phyloP scores from a whole-genome alignment of 2,113 vertebrate genomes.

The Spheniscus mendiculus region DNA sequence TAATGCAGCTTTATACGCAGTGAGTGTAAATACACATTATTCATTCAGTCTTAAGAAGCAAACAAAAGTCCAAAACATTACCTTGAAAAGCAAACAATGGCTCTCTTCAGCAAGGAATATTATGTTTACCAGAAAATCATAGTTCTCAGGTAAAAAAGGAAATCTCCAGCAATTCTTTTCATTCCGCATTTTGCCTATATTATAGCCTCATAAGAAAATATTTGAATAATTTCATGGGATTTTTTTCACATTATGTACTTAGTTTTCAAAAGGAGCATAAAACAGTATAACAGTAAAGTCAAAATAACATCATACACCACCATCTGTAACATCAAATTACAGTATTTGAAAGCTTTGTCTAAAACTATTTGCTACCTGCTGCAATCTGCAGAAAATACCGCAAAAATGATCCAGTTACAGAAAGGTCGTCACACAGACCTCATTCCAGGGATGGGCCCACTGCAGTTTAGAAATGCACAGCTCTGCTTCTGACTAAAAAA shows the following conservation, averaged over 20 bases:
- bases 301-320: neutral
- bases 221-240: neutral
- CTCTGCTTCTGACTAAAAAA: neutral
- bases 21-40: constrained; percentile 4
- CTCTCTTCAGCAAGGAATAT: neutral
- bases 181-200: neutral
- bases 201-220: neutral
- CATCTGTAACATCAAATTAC: constrained; percentile 22
- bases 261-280: neutral
- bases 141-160: neutral
- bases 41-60: constrained; percentile 12
- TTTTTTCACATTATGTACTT: neutral
- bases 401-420: neutral
- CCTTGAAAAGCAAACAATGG: constrained; percentile 15
- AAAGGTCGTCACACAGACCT: neutral
- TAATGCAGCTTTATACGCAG: neutral
- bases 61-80: constrained; percentile 25
- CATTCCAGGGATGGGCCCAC: neutral
- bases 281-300: neutral
- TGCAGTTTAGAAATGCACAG: neutral
- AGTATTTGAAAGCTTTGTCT: constrained; percentile 15
- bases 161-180: neutral
- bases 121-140: constrained; percentile 6
- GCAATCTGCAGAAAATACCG: constrained; percentile 18
- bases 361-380: constrained; percentile 34